Percentiles rank a stretch among this genome's conserved stretches.
Evolutionary conservation across 2,113 vertebrate species (phyloP).

Genomic region (Laterallus jamaicensis): DNA sequence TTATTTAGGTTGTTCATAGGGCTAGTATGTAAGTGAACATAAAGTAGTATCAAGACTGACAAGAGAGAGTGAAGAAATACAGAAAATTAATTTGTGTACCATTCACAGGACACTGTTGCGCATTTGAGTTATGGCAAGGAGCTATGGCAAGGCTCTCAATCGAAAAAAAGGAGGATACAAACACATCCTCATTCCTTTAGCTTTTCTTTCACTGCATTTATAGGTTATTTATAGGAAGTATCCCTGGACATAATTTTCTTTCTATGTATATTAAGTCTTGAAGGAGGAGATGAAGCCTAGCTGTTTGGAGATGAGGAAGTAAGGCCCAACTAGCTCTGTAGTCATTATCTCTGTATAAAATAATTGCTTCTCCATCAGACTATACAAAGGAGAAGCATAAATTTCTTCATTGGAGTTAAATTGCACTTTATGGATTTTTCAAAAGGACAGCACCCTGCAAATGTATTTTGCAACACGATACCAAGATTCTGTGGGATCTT

Average conservation of each 20-base stretch:
- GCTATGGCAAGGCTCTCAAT: background rate
- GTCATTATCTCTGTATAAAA: background rate
- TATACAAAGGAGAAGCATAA: background rate
- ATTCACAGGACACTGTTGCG: background rate
- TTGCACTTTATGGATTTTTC: background rate
- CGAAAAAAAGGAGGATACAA: background rate
- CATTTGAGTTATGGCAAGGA: background rate
- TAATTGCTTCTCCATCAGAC: background rate
- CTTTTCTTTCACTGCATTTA: background rate
- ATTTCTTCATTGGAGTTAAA: background rate
- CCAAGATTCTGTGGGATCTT: background rate
- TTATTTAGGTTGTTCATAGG: background rate
- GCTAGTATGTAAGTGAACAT: background rate
- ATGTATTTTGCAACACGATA: background rate
- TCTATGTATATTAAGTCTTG: background rate
- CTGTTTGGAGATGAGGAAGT: background rate
- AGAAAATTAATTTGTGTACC: background rate
- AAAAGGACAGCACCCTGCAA: background rate
- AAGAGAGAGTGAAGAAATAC: background rate
- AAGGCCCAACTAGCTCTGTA: background rate
- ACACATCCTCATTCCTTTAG: fast-evolving
- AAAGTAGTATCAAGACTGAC: background rate
- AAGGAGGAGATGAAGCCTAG: background rate
- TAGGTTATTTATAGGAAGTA: background rate
- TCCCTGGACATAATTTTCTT: background rate